Evolutionary conservation across 2,113 vertebrate species (phyloP), one percentile per base, ranked within the genome.

Genomic region (Myotis yumanensis): DNA sequence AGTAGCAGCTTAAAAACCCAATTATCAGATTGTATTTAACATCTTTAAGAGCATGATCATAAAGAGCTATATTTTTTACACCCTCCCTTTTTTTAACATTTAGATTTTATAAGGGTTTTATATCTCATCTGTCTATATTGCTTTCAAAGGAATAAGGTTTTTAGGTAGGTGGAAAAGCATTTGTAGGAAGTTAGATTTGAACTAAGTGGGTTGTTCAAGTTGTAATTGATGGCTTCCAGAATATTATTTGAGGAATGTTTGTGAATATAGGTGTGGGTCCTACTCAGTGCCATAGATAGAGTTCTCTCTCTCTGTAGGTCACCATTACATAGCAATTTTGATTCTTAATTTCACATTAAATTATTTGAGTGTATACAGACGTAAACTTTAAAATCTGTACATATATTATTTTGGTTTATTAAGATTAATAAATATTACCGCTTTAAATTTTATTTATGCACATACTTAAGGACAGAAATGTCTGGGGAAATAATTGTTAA

Each of bases 361-460:
- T 98, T 98, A 98, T 98, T 98, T 98, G 97, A 97, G 83, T 95
- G 88, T 98, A 97, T 97, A 97, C 96, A 97, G 95, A 97, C 95
- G 97, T 98, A 94, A 92, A 93, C 90, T 96, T 95, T 46, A 95
- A 96, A 98, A 98, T 98, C 93, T 98, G 97, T 98, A 98, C 5
- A 96, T 98, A 97, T 97, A 96, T 98, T 98, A 97, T 98, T 98
- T 98, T 98, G 96, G 93, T 97, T 96, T 98, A 96, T 98, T 98
- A 98, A 98, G 97, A 98, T 98, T 97, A 98, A 98, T 98, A 98
- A 98, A 98, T 98, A 98, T 97, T 98, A 96, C 97, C 95, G 97
- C 97, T 98, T 98, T 97, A 98, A 98, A 98, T 98, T 98, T 98
- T 98, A 98, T 98, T 98, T 98, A 98, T 98, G 98, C 98, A 98